Conservation (phyloP, 2,888 invertebrate genomes). For the Orchestes rusci region DNA sequence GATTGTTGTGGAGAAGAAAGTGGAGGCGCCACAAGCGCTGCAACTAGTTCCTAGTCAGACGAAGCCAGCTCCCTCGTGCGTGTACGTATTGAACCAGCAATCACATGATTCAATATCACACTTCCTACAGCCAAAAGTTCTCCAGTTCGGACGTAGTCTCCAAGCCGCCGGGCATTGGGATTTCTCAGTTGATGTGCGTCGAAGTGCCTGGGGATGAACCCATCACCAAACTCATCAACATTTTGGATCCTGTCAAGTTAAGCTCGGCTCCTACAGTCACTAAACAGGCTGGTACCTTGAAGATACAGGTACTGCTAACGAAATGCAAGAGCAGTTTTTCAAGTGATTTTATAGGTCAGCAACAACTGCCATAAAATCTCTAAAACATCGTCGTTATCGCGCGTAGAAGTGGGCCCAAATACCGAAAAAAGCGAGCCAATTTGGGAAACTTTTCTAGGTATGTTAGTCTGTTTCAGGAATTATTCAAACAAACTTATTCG, state of each 20-base stretch:
- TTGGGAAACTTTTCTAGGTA: conserved; percentile 66
- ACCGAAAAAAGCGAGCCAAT: conserved; percentile 53
- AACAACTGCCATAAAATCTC: conserved; percentile 47
- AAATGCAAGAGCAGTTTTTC: background rate
- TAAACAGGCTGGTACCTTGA: conserved; percentile 36
- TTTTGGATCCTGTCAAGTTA: conserved; percentile 41
- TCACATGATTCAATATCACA: too few relatives aligned
- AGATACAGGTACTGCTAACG: conserved; percentile 37
- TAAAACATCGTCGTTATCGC: conserved; percentile 50
- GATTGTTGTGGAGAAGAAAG: conserved; percentile 68
- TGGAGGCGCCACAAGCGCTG: conserved; percentile 38
- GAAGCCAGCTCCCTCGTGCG: background rate
- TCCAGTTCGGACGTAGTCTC: too few relatives aligned
- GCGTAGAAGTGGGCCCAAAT: conserved; percentile 51
- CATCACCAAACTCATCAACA: conserved; percentile 40
- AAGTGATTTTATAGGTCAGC: conserved; percentile 34
- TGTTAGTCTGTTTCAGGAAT: conserved; percentile 2
- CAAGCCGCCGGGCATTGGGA: conserved; percentile 39
- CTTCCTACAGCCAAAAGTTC: too few relatives aligned
- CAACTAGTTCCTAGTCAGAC: background rate
- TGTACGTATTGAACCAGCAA: background rate
- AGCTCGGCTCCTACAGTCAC: conserved; percentile 36
- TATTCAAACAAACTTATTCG: conserved; percentile 9
- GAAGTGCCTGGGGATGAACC: conserved; percentile 44
- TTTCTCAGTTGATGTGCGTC: conserved; percentile 42